Base-by-base conservation (phyloP, 37 sponge, comb jelly and placozoan species). In the Aplysina aerophoba region DNA sequence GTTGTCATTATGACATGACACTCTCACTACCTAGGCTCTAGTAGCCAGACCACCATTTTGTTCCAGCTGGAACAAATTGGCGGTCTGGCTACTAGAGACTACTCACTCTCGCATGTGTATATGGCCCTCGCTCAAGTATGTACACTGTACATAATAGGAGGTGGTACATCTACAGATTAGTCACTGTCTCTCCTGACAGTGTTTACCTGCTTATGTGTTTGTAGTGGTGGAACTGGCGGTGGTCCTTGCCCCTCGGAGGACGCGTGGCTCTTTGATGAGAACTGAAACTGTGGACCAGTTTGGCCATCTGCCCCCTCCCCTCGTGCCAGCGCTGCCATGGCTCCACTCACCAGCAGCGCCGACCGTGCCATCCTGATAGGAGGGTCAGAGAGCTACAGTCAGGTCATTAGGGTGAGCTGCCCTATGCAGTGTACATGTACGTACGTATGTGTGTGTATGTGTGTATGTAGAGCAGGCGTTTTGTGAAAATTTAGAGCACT, bases 161-260 rank as follows among this genome's bases (percentile, higher is more conserved):
- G n/a, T n/a, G n/a, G n/a, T n/a, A n/a, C n/a, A n/a, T n/a, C n/a
- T 8, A 44, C 50, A 44, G 6, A 44, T 44, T 44, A 44, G 3
- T 44, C 50, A 44, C 50, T 44, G 50, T 44, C 3, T 8, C 8
- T 8, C 50, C 3, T 8, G 50, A 44, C 50, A 3, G 6, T 11
- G 3, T 44, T 8, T 44, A 3, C 8, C 6, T 8, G 8, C 62
- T 11, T 16, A 4, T 30, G 34, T 36, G 22, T 55, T 0, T 59
- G 36, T 44, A 85, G 87, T 20, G 87, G 84, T 57, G 82, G 85
- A 22, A 63, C 27, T 39, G 85, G 72, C 11, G 91, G 91, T 15
- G 91, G 91, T 17, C 91, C 91, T 59, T 91, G 91, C 65, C 91
- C 91, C 0, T 36, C 87, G 6, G 87, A 84, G 25, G 91, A 91